A percentile compares a stretch with the other conserved stretches of the same genome.
Evolutionary conservation across 2,888 invertebrate genomes (phyloP).

Genomic region (Nephrocerus scutellatus): DNA sequence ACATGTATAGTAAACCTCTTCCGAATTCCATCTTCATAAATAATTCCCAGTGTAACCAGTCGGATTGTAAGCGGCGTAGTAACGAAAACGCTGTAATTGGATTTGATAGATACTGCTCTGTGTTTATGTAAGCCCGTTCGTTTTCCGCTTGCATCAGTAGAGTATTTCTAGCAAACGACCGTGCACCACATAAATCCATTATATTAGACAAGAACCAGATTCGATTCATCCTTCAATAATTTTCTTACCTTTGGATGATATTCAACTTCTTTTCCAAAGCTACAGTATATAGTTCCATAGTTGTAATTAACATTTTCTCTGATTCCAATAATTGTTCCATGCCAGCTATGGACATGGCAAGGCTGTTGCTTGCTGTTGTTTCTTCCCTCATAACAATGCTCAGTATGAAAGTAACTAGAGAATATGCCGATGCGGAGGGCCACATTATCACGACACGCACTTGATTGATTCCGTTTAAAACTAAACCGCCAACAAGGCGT

Average conservation of each 20-base stretch:
- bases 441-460: no score
- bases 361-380: no score
- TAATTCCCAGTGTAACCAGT: slow-evolving; percentile 35
- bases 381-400: no score
- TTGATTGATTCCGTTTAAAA: no score
- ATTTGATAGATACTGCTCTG: slow-evolving; percentile 33
- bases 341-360: slow-evolving; percentile 36
- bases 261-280: slow-evolving; percentile 31
- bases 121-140: slow-evolving; percentile 20
- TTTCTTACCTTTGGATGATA: slow-evolving; percentile 27
- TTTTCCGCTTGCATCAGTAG: slow-evolving; percentile 27
- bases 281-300: slow-evolving; percentile 30
- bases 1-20: no score
- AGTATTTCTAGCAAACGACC: neutral
- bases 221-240: no score
- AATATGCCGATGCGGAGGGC: no score
- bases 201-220: no score
- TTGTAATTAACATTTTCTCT: slow-evolving; percentile 31
- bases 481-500: no score
- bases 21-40: slow-evolving; percentile 32
- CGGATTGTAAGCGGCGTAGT: slow-evolving; percentile 35
- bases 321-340: slow-evolving; percentile 32
- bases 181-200: neutral
- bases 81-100: slow-evolving; percentile 35
- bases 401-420: no score